Percentiles rank a stretch among this genome's conserved stretches.
phyloP scores from a whole-genome alignment of 64 coral and sea anemone genomes.

The Montipora efflorescens region DNA sequence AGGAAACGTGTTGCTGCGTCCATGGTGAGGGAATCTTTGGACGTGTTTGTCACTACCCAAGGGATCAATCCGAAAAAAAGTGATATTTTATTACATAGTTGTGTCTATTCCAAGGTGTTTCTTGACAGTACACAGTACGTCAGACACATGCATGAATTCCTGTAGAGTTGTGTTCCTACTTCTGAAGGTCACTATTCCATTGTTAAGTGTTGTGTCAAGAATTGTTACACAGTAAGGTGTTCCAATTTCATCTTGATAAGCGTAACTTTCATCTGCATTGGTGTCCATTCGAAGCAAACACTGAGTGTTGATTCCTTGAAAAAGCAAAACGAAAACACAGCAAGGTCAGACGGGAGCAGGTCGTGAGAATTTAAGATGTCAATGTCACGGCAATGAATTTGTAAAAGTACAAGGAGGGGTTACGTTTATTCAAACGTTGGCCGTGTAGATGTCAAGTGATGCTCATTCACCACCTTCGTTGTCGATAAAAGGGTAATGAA shows the following conservation, averaged over 20 bases:
- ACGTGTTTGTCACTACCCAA: too few species aligned
- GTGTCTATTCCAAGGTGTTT: constrained; percentile 56
- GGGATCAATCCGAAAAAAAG: too few species aligned
- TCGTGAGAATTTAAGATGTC: too few species aligned
- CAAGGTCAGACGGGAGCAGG: too few species aligned
- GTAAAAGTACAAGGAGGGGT: too few species aligned
- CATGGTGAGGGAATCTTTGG: too few species aligned
- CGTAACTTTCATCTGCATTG: constrained; percentile 54
- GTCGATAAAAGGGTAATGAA: too few species aligned
- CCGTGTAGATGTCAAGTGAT: too few species aligned
- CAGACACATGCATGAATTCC: constrained; percentile 95
- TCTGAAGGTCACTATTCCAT: constrained; percentile 89
- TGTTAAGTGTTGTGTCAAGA: constrained; percentile 69
- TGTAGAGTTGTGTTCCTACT: constrained; percentile 92
- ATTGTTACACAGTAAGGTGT: constrained; percentile 94
- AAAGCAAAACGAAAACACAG: background rate
- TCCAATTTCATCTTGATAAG: constrained; percentile 85
- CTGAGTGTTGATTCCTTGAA: constrained; percentile 61
- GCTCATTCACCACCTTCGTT: too few species aligned
- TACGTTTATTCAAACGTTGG: too few species aligned
- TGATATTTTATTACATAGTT: background rate
- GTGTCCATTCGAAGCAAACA: background rate
- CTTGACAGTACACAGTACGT: constrained; percentile 85
- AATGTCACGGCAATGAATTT: too few species aligned
- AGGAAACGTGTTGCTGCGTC: too few species aligned